phyloP scores from a whole-genome alignment of 2,888 invertebrate species.

The Ormyrus pomaceus region DNA sequence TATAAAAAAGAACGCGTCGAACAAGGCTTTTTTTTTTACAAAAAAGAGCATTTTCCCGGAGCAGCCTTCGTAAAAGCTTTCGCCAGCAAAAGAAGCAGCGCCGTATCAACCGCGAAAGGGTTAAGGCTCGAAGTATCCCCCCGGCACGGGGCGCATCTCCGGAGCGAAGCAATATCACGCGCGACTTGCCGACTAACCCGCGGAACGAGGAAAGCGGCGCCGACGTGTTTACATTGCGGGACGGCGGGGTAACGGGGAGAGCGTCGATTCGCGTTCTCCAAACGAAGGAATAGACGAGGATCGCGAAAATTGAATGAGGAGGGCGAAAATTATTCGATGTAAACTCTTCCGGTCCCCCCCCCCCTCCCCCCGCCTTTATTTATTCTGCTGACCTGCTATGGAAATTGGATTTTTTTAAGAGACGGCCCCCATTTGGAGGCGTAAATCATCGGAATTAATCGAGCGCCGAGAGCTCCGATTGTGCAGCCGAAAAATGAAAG shows the following conservation, averaged over 20 bases:
- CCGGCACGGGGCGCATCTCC: too few species aligned
- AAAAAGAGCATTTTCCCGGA: too few species aligned
- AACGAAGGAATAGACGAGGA: background rate
- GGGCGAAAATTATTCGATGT: constrained; percentile 12
- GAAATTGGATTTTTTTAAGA: constrained; percentile 32
- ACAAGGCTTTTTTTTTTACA: too few species aligned
- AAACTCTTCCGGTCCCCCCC: constrained; percentile 2
- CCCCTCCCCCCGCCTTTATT: background rate
- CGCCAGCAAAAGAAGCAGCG: too few species aligned
- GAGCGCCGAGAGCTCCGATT: background rate
- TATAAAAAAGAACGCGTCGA: too few species aligned
- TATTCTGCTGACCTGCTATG: constrained; percentile 23
- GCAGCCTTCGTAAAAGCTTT: too few species aligned
- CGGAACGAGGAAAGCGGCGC: background rate
- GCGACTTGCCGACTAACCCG: constrained; percentile 31
- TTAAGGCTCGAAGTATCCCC: too few species aligned
- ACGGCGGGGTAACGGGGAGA: too few species aligned
- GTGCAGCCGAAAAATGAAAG: too few species aligned
- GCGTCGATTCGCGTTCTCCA: too few species aligned
- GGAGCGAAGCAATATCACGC: constrained; percentile 36
- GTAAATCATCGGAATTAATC: constrained; percentile 41
- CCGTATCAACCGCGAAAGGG: too few species aligned
- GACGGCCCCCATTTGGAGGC: background rate
- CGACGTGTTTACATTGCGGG: background rate
- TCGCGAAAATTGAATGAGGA: constrained; percentile 25